These are phyloP conservation scores for Drosophila atroscutellata DNA, from an alignment of 2,888 invertebrate species.

Conservation along the genomic window DNA sequence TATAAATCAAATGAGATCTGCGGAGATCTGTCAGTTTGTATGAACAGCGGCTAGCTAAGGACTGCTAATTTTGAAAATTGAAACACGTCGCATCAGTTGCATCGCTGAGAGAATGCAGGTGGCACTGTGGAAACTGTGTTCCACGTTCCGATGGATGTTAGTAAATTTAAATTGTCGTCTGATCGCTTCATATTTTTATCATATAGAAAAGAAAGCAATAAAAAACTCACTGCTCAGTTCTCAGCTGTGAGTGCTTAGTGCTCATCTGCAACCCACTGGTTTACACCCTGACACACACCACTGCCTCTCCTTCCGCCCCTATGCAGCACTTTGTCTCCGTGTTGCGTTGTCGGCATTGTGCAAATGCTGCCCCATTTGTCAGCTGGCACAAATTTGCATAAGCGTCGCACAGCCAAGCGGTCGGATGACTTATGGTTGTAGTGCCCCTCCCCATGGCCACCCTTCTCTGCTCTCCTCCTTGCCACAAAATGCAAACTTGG, in stretches of 20 bases:
- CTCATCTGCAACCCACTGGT: not conserved
- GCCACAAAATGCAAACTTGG: slow-evolving; percentile 41
- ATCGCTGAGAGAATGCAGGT: not conserved
- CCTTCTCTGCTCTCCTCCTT: not conserved
- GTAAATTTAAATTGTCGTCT: not conserved
- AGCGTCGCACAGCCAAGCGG: slow-evolving; percentile 75
- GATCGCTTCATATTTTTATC: not conserved
- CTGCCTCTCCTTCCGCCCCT: not conserved
- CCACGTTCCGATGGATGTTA: not conserved
- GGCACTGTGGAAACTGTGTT: not conserved
- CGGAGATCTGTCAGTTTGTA: not conserved
- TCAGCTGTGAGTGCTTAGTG: slow-evolving; percentile 17
- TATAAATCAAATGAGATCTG: not conserved
- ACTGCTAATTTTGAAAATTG: not conserved
- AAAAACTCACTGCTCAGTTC: slow-evolving; percentile 5
- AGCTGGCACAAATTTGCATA: slow-evolving; percentile 84
- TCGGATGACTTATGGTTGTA: slow-evolving; percentile 77
- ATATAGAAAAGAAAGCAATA: not conserved
- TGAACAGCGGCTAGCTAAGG: not conserved
- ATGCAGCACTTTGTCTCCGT: not conserved
- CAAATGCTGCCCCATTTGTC: slow-evolving; percentile 83
- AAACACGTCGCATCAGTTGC: not conserved
- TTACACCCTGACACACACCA: not conserved
- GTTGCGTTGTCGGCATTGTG: slow-evolving; percentile 64
- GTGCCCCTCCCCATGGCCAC: slow-evolving; percentile 22